A percentile compares a stretch with the other conserved stretches of the same genome.
Conservation (phyloP, 1,140 invertebrate genomes). For the Aricia agestis region DNA sequence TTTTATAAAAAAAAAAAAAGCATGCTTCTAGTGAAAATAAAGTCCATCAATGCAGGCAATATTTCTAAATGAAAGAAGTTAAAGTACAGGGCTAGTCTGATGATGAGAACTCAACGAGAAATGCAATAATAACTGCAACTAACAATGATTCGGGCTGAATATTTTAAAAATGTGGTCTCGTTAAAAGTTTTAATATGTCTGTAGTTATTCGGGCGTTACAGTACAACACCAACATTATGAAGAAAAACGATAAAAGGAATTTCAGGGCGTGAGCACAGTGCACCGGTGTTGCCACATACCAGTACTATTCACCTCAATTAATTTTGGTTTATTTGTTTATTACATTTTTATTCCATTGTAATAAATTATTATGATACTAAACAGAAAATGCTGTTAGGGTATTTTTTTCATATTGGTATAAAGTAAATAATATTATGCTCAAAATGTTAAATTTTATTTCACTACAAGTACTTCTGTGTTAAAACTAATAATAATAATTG, state of each 20-base stretch:
- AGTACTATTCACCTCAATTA: neutral
- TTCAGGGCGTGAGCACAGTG: constrained; percentile 54
- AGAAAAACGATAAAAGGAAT: constrained; percentile 58
- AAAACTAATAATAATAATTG: no score
- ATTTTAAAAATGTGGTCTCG: constrained; percentile 22
- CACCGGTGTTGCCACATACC: neutral
- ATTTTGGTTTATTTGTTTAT: neutral
- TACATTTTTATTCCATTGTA: neutral
- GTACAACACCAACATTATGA: constrained; percentile 32
- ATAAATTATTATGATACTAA: no score
- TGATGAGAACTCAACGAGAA: neutral
- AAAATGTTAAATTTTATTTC: no score
- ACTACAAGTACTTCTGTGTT: no score
- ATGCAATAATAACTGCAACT: constrained; percentile 11
- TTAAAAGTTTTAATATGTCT: constrained; percentile 34
- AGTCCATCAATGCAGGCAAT: no score
- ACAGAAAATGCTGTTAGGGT: no score
- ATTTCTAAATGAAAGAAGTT: no score
- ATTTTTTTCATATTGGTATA: no score
- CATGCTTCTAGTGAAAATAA: no score
- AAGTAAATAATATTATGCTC: no score
- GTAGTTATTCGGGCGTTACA: constrained; percentile 16
- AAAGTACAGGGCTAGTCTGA: neutral
- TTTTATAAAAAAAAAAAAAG: no score
- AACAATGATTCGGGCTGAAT: neutral